Base-by-base conservation (phyloP, 2,113 vertebrate species). In the Centropristis striata region DNA sequence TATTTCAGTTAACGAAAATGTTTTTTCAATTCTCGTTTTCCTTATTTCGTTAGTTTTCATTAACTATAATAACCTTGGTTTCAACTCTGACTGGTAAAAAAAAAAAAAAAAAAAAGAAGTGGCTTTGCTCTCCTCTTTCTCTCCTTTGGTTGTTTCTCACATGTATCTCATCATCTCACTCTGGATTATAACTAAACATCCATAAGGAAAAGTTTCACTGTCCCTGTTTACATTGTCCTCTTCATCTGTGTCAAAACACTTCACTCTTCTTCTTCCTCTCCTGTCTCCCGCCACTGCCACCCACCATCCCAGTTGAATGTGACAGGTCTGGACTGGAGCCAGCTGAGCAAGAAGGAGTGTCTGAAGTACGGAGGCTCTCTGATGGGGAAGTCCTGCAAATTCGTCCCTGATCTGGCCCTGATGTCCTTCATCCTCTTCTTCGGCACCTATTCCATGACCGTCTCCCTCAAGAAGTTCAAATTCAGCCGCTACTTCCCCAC, bases 351-450 rank as follows among this genome's bases (percentile, higher is more conserved):
- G 94, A 98, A 97, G 92, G 98, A 99, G 78, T 99, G 98, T 77
- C 88, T 98, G 72, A 97, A 92, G 78, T 99, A 99, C 0, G 98
- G 98, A 0, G 98, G 98, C 57, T 95, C 93, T 60, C 93, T 99
- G 46, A 93, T 97, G n/a, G 98, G 98, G 4, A 96, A 95, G 36
- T 96, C 97, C 92, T 99, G 98, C 89, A 96, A 95, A 57, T 99
- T 95, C 1, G 91, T 98, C 81, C 98, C 98, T 0, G 98, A 99
- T 86, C 87, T 99, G 93, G 98, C 97, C 2, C 97, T 99, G 61
- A 97, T 99, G 97, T 99, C 97, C 83, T 99, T 99, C 95, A 98
- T 99, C 91, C 97, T 99, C 86, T 99, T 99, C 96, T 98, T 99
- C 0, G 98, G 98, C 50, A 99, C 98, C 25, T 99, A 99, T 94